phyloP scores from a whole-genome alignment of 2,113 vertebrate species.

The Elephantulus edwardii region DNA sequence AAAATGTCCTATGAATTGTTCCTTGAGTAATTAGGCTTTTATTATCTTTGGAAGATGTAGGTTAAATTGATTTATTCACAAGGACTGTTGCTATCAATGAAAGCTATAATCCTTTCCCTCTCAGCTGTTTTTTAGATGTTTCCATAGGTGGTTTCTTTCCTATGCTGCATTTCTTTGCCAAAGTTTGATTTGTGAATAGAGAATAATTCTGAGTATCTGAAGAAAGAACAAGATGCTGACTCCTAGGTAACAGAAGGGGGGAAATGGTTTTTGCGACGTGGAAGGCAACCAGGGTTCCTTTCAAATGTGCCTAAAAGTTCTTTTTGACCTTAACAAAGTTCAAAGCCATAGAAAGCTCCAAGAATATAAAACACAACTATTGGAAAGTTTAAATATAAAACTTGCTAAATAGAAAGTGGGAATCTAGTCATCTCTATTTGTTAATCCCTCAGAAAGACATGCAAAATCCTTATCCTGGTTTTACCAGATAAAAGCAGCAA shows the following conservation, averaged over 20 bases:
- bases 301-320: neutral
- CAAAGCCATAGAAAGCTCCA: conserved; percentile 7
- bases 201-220: neutral
- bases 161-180: neutral
- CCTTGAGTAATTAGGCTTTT: no score
- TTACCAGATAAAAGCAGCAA: conserved; percentile 21
- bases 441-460: conserved; percentile 22
- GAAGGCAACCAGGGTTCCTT: neutral
- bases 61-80: conserved; percentile 5
- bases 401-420: neutral
- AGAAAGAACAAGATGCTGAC: neutral
- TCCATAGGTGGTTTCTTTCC: neutral
- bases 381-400: conserved; percentile 55
- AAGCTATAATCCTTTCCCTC: neutral
- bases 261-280: neutral
- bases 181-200: conserved; percentile 11
- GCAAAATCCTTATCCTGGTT: conserved; percentile 20
- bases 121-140: neutral
- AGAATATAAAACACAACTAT: neutral
- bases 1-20: neutral
- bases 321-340: conserved; percentile 30
- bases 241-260: neutral
- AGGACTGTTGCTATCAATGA: neutral
- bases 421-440: conserved; percentile 48
- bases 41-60: neutral